phyloP scores from a whole-genome alignment of 2,113 vertebrate genomes.

The Syngnathus floridae region DNA sequence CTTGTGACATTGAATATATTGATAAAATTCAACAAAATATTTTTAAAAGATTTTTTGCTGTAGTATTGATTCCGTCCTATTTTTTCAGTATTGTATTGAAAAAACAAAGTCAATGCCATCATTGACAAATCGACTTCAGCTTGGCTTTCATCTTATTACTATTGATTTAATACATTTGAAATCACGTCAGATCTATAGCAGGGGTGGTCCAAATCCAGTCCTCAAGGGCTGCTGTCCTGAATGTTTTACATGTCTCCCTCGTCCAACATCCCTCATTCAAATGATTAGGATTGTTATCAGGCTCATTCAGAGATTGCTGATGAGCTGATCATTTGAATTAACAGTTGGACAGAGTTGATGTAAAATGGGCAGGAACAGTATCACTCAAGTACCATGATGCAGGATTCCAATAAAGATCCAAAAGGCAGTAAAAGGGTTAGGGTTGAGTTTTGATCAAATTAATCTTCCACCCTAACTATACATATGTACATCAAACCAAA shows the following conservation, averaged over 20 bases:
- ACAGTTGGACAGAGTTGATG: no score
- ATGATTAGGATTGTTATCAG: no score
- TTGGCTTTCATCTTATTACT: not conserved
- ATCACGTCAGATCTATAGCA: not conserved
- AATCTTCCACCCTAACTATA: not conserved
- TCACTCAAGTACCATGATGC: not conserved
- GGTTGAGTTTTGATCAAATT: not conserved
- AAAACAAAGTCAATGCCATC: not conserved
- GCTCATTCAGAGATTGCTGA: no score
- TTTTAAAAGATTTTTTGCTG: no score
- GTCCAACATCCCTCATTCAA: no score
- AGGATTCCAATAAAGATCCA: not conserved
- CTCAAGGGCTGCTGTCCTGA: no score
- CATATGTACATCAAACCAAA: not conserved
- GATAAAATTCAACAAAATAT: not conserved
- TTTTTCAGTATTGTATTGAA: not conserved
- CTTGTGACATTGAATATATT: not conserved
- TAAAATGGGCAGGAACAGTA: no score
- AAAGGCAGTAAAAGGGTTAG: not conserved
- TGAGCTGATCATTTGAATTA: no score
- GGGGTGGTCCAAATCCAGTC: no score
- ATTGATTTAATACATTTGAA: not conserved
- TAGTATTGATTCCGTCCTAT: not conserved
- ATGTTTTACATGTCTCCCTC: no score
- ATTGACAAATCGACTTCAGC: no score